phyloP scores from a whole-genome alignment of 2,888 invertebrate genomes.

The Chouioia cunea region DNA sequence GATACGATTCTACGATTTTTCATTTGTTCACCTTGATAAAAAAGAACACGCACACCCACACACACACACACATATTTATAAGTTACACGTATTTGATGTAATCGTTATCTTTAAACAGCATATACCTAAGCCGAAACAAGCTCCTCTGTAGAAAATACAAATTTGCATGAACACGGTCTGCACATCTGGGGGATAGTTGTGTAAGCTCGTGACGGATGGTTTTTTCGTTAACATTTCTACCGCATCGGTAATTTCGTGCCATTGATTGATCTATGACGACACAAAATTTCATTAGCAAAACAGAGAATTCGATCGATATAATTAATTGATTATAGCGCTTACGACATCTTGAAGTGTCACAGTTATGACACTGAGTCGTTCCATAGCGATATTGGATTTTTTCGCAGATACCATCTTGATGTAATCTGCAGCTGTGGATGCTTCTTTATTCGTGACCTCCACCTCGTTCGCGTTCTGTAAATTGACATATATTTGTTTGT shows the following conservation, averaged over 20 bases:
- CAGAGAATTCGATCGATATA: not conserved
- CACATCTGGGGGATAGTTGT: constrained; percentile 56
- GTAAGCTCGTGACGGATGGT: constrained; percentile 56
- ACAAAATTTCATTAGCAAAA: constrained; percentile 11
- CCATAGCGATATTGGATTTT: constrained; percentile 49
- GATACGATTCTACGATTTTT: constrained; percentile 78
- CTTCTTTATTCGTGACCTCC: not conserved
- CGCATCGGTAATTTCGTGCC: constrained; percentile 64
- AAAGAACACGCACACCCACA: too few relatives aligned
- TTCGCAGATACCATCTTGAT: constrained; percentile 40
- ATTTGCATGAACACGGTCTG: constrained; percentile 71
- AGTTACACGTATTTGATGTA: too few relatives aligned
- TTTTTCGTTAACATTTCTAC: constrained; percentile 60
- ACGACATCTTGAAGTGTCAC: constrained; percentile 61
- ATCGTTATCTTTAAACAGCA: not conserved
- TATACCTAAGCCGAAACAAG: constrained; percentile 77
- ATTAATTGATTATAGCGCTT: constrained; percentile 47
- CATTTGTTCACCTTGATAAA: constrained; percentile 73
- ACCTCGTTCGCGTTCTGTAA: not conserved
- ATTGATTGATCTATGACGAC: constrained; percentile 59
- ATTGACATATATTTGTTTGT: not conserved
- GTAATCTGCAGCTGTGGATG: constrained; percentile 20
- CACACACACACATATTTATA: too few relatives aligned
- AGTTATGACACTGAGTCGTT: constrained; percentile 59
- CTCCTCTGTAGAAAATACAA: constrained; percentile 73